Base-by-base conservation (phyloP, 2,113 vertebrate genomes). In the Xiphophorus maculatus region DNA sequence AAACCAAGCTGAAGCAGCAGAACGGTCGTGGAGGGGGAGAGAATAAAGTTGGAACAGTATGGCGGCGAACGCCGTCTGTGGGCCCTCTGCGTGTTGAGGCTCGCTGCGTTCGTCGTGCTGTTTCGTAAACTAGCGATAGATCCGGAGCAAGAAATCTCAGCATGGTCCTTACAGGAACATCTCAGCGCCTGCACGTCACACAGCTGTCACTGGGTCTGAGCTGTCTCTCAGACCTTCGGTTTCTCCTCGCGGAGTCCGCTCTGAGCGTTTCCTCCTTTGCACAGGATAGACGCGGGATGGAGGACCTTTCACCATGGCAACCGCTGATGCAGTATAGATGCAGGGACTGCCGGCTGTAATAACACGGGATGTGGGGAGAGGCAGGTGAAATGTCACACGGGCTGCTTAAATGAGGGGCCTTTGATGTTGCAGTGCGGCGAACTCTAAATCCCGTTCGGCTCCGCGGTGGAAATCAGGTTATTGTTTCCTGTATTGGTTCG, bases 271-370 rank as follows among this genome's bases (percentile, higher is more conserved):
- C 75, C 72, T 48, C 86, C 87, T 74, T 81, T 87, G 72, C 8
- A 29, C 73, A 87, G 76, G 82, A 69, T 75, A n/a, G 78, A 84
- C 84, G 83, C 74, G 30, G 86, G 84, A 87, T 91, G 84, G 84
- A 90, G 82, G 87, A 89, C 88, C 73, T 90, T 58, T 90, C 86
- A 82, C 90, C 90, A 92, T 92, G 88, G 90, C 90, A 93, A 92
- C 92, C 79, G 80, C 87, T 91, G 88, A 91, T 90, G 86, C 87
- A 90, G 86, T 85, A 84, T 84, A 84, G 90, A 89, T 83, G 87
- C 84, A 78, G 76, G 71, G 63, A 67, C 84, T 68, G 30, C 66
- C 5, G 58, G 62, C 66, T 82, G 76, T 79, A 90, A 87, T 89
- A 84, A 84, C 71, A 84, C 74, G 69, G 87, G 81, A 80, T 83